phyloP scores from a whole-genome alignment of 2,113 vertebrate genomes.

The Jacana jacana region DNA sequence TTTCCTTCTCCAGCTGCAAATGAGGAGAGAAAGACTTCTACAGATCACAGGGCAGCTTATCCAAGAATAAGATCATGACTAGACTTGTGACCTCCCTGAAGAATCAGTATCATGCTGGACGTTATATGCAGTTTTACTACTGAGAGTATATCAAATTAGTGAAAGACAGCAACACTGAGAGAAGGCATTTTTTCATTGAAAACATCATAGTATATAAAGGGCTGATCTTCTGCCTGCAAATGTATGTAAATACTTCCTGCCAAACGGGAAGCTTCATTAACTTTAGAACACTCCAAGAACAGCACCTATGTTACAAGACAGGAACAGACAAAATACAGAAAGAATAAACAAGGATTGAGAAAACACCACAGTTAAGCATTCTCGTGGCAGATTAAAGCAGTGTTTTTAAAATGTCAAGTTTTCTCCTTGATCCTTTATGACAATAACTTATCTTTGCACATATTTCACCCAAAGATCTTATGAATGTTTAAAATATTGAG shows the following conservation, averaged over 20 bases:
- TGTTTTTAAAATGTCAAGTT: not conserved
- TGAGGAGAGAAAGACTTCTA: not conserved
- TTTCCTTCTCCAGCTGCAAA: not conserved
- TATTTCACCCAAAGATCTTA: not conserved
- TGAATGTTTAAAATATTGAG: not conserved
- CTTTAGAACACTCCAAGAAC: not conserved
- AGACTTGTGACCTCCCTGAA: not conserved
- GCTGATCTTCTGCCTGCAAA: not conserved
- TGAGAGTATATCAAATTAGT: not conserved
- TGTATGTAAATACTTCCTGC: not conserved
- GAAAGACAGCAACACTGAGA: not conserved
- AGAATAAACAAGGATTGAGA: not conserved
- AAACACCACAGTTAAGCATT: not conserved
- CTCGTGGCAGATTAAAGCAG: not conserved
- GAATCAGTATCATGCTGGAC: not conserved
- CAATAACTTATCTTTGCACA: not conserved
- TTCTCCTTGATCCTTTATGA: not conserved
- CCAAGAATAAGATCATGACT: not conserved
- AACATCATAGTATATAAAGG: not conserved
- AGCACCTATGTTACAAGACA: rapidly evolving
- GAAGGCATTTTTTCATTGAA: not conserved
- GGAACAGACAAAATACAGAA: not conserved
- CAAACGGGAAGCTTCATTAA: not conserved
- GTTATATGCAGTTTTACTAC: not conserved
- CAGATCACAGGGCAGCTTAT: not conserved